Conservation (phyloP, 2,113 vertebrate genomes). For the Oreochromis aureus region DNA sequence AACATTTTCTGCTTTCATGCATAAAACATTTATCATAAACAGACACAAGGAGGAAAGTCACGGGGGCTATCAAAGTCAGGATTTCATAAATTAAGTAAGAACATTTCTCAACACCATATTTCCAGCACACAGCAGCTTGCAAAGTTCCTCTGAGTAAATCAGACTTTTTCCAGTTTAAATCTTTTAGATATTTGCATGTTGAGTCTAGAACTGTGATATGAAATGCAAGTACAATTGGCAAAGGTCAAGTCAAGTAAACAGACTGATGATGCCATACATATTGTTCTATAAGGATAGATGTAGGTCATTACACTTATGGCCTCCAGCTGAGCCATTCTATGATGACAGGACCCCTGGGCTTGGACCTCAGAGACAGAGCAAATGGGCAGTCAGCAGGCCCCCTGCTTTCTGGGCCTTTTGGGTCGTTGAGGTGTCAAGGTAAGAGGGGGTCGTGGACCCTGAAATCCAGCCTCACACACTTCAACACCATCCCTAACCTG, state of each 20-base stretch:
- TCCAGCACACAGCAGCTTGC: neutral
- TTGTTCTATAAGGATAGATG: slow-evolving; percentile 54
- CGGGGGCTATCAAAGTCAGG: slow-evolving; percentile 37
- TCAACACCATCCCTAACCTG: slow-evolving; percentile 47
- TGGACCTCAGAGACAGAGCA: slow-evolving; percentile 49
- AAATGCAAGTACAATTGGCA: slow-evolving; percentile 15
- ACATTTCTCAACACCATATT: neutral
- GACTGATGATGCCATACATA: slow-evolving; percentile 39
- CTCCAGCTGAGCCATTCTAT: slow-evolving; percentile 38
- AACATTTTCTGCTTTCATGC: slow-evolving; percentile 55
- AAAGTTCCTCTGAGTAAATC: neutral
- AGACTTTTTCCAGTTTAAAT: neutral
- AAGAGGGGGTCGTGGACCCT: slow-evolving; percentile 49
- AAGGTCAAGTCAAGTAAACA: slow-evolving; percentile 47
- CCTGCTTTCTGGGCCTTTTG: slow-evolving; percentile 62
- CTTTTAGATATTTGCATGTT: neutral
- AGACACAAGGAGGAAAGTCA: slow-evolving; percentile 32
- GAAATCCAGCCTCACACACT: slow-evolving; percentile 40
- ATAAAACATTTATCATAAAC: slow-evolving; percentile 59
- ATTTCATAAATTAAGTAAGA: slow-evolving; percentile 32
- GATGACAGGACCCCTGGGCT: slow-evolving; percentile 55
- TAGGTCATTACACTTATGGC: slow-evolving; percentile 55
- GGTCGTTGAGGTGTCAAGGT: slow-evolving; percentile 43
- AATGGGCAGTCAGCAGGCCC: slow-evolving; percentile 59
- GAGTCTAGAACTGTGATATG: neutral